Evolutionary conservation across 1,140 invertebrate genomes (phyloP), one percentile per base, ranked within the genome.

Genomic region (Lucilia cuprina): DNA sequence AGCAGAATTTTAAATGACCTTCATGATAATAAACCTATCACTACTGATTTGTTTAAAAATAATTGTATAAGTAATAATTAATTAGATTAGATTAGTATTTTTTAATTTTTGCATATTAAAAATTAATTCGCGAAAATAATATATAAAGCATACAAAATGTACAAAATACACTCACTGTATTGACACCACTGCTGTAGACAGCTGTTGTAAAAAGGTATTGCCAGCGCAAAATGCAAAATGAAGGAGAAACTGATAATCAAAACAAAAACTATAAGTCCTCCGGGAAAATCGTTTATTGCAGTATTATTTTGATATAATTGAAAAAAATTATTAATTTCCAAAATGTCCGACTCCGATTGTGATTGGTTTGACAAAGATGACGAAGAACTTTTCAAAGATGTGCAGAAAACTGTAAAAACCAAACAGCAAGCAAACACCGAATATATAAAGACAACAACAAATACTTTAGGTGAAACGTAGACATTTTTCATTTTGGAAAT

Each of bases 311-410:
- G 9, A 70, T 70, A 70, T 1, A 70, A 25, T 2, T 78, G 7
- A 19, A 78, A 47, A 19, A 41, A 78, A 49, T 12, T 17, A 47
- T n/a, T 19, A 21, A 50, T 50, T 3, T 80, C 21, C 8, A n/a
- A 80, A 21, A 80, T 80, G 77, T 34, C 74, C 8, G 84, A 84
- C 14, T 83, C 75, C 5, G 83, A 89, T 75, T 87, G 88, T 19
- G 89, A 89, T 87, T 90, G 89, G 89, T 90, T 90, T 14, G 86
- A 87, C 14, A 87, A 89, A 82, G 89, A 90, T 74, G 88, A 89
- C 78, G 86, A 90, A 17, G 85, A 87, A 10, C 84, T 90, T 25
- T 84, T 86, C 4, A 82, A 87, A 74, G 83, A 49, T 25, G 82
- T 89, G 14, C 80, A 89, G 77, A 74, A 86, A 0, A 86, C 86